These are phyloP conservation scores for Tupiocoris notatus DNA, from an alignment of 2,888 invertebrate species.

Conservation along the genomic window DNA sequence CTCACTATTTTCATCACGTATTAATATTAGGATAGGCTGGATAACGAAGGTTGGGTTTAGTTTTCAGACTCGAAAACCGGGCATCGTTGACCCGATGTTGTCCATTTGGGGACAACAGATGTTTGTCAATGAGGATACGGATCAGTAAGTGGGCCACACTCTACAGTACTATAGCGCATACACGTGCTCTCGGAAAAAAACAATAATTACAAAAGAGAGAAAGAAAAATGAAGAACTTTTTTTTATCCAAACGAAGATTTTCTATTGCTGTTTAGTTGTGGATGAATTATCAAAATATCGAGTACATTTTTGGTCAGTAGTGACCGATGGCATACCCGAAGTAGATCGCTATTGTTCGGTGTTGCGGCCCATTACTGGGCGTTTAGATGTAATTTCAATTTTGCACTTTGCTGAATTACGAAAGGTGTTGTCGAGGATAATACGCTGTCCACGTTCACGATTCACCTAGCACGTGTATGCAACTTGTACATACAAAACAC, in stretches of 20 bases:
- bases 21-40: conserved; percentile 35
- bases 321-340: background rate
- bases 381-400: background rate
- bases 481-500: conserved; percentile 47
- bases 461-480: conserved; percentile 47
- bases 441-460: background rate
- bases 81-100: conserved; percentile 97
- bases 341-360: background rate
- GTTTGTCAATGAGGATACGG: conserved; percentile 95
- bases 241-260: background rate
- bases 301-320: background rate
- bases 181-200: conserved; percentile 43
- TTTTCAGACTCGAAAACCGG: conserved; percentile 74
- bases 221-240: background rate
- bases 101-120: conserved; percentile 98
- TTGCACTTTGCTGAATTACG: background rate
- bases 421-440: background rate
- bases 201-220: background rate
- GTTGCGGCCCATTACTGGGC: background rate
- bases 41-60: conserved; percentile 52
- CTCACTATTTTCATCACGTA: too few relatives aligned
- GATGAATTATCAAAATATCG: background rate
- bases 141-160: conserved; percentile 76
- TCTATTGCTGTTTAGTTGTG: background rate
- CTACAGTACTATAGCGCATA: conserved; percentile 45